Conservation (phyloP, 2,113 vertebrate species). For the Scatophagus argus region DNA sequence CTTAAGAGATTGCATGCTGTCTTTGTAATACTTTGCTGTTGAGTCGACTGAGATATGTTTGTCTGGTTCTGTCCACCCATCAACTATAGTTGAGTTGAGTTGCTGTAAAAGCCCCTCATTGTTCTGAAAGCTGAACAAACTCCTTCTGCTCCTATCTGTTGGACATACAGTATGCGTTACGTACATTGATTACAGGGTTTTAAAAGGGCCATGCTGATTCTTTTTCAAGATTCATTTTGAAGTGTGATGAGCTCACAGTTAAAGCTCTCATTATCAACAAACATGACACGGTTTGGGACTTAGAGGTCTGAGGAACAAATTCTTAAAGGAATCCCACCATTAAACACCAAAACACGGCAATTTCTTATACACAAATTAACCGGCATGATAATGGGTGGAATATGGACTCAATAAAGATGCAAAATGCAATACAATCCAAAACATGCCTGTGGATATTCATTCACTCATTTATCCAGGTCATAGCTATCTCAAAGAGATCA, state of each 20-base stretch:
- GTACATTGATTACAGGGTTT: too few relatives aligned
- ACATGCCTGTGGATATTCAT: too few relatives aligned
- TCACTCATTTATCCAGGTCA: too few relatives aligned
- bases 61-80: background rate
- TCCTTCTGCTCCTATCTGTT: too few relatives aligned
- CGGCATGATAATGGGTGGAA: background rate
- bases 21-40: background rate
- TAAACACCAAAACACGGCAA: background rate
- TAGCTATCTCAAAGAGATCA: too few relatives aligned
- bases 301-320: background rate
- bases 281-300: background rate
- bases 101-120: background rate
- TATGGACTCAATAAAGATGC: too few relatives aligned
- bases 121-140: background rate
- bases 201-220: background rate
- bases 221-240: background rate
- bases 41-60: background rate
- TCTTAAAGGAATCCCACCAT: background rate
- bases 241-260: background rate
- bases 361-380: background rate
- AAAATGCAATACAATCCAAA: too few relatives aligned
- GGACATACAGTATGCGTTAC: too few relatives aligned
- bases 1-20: conserved; percentile 5
- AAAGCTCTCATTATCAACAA: background rate
- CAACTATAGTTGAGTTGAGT: background rate